Percentiles rank a stretch among this genome's conserved stretches.
phyloP scores from a whole-genome alignment of 1,140 invertebrate species.

The Ostrea denselamellosa region DNA sequence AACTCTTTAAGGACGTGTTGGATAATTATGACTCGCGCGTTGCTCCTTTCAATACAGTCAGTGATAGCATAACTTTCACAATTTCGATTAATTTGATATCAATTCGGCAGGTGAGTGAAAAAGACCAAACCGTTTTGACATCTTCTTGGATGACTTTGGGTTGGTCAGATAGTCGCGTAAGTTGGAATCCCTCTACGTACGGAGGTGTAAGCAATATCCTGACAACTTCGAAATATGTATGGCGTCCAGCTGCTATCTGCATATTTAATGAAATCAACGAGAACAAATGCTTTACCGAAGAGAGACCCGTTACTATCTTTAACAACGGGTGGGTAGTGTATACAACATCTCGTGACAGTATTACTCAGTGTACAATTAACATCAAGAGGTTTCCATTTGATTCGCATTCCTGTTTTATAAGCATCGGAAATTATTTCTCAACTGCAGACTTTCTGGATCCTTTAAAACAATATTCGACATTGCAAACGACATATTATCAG shows the following conservation, averaged over 20 bases:
- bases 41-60: neutral
- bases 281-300: neutral
- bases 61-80: neutral
- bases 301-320: neutral
- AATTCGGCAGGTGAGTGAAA: neutral
- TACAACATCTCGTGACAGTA: neutral
- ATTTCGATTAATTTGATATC: neutral
- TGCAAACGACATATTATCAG: neutral
- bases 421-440: constrained; percentile 14
- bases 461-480: neutral
- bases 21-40: neutral
- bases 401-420: constrained; percentile 35
- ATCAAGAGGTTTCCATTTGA: constrained; percentile 46
- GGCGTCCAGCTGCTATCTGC: constrained; percentile 9
- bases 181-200: neutral
- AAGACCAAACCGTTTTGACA: neutral
- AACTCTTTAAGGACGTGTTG: neutral
- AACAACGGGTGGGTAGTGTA: neutral
- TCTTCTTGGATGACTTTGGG: neutral
- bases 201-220: neutral
- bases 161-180: neutral
- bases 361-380: neutral
- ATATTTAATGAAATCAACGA: neutral
- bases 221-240: neutral
- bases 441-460: neutral